These are phyloP conservation scores for Piprites chloris DNA, from an alignment of 2,113 vertebrate species.

Conservation along the genomic window DNA sequence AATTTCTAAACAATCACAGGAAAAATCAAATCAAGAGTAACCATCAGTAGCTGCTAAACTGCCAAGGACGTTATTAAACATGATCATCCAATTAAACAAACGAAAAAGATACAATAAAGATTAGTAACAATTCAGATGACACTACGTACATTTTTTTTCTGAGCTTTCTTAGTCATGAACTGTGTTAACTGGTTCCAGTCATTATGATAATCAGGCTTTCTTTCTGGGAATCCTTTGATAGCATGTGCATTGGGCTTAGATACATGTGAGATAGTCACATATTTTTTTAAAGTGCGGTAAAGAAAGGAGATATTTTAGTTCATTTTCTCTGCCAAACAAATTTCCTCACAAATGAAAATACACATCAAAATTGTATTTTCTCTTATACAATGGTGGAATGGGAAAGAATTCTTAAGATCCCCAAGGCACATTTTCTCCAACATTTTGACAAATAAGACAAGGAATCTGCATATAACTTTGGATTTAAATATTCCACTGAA, in stretches of 20 bases:
- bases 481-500: neutral
- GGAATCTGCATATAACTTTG: neutral
- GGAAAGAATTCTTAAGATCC: neutral
- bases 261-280: neutral
- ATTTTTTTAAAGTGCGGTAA: neutral
- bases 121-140: neutral
- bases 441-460: neutral
- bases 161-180: neutral
- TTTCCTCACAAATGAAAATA: neutral
- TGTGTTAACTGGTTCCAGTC: neutral
- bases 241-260: neutral
- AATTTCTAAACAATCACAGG: neutral
- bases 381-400: fast-evolving
- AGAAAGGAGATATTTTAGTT: neutral
- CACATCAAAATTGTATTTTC: neutral
- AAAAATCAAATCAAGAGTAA: neutral
- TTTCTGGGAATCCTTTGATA: neutral
- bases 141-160: neutral
- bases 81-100: neutral
- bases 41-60: neutral
- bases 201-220: neutral
- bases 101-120: fast-evolving
- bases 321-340: neutral
- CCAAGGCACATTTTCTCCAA: fast-evolving
- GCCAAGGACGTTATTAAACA: neutral